phyloP scores from a whole-genome alignment of 2,888 invertebrate species.

The Tineola bisselliella region DNA sequence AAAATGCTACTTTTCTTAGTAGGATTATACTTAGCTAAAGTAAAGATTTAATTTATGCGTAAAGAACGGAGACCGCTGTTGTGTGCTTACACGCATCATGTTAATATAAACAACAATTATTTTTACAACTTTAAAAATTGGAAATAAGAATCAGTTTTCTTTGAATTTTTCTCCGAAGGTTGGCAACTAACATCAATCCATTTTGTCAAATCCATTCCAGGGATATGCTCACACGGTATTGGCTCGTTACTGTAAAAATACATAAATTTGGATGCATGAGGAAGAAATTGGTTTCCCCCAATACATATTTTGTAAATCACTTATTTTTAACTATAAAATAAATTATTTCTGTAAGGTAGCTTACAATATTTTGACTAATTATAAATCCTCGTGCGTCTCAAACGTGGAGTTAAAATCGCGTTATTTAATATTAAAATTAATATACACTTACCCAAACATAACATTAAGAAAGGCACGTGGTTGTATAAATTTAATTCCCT shows the following conservation, averaged over 20 bases:
- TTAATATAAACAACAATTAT: too few relatives aligned
- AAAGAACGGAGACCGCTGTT: too few relatives aligned
- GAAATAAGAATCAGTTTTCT: not conserved
- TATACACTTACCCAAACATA: conserved; percentile 26
- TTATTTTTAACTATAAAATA: not conserved
- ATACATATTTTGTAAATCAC: not conserved
- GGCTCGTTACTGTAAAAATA: conserved; percentile 34
- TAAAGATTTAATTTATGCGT: too few relatives aligned
- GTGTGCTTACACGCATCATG: too few relatives aligned
- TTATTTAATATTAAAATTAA: too few relatives aligned
- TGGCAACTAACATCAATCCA: conserved; percentile 35
- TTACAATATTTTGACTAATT: too few relatives aligned
- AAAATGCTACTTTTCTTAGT: too few relatives aligned
- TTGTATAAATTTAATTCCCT: conserved; percentile 44
- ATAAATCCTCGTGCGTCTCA: too few relatives aligned
- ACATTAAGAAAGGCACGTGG: conserved; percentile 38
- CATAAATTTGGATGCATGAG: not conserved
- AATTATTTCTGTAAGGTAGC: too few relatives aligned
- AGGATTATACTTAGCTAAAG: too few relatives aligned
- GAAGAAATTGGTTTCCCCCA: too few relatives aligned
- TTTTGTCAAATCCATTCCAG: conserved; percentile 29
- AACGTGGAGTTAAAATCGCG: too few relatives aligned
- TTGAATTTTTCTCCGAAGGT: not conserved
- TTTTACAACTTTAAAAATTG: not conserved
- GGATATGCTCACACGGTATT: conserved; percentile 32